phyloP scores from a whole-genome alignment of 2,113 vertebrate genomes.

The Anseranas semipalmata region DNA sequence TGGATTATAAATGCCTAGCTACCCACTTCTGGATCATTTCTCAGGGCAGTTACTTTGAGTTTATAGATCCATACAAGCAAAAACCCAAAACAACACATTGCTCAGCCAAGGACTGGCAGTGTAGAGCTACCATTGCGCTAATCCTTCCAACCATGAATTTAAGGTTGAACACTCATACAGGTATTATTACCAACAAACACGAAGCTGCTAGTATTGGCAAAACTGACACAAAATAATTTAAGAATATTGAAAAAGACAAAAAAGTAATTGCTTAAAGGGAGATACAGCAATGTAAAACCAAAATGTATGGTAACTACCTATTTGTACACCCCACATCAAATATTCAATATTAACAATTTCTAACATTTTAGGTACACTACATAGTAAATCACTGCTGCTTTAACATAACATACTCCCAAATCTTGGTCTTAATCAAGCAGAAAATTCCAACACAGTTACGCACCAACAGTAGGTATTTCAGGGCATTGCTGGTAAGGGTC shows the following conservation, averaged over 20 bases:
- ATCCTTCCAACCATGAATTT: neutral
- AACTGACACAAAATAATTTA: conserved; percentile 70
- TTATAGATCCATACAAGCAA: neutral
- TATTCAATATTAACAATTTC: conserved; percentile 53
- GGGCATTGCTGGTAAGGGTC: conserved; percentile 11
- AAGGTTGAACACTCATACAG: neutral
- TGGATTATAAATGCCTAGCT: conserved; percentile 39
- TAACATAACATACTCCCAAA: conserved; percentile 47
- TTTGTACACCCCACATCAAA: conserved; percentile 27
- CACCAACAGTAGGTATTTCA: conserved; percentile 48
- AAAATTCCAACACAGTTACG: conserved; percentile 45
- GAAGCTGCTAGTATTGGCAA: conserved; percentile 52
- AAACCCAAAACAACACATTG: neutral
- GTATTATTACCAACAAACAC: conserved; percentile 3
- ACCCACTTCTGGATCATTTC: conserved; percentile 25
- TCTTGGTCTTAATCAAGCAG: conserved; percentile 23
- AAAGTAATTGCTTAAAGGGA: conserved; percentile 26
- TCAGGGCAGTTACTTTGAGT: conserved; percentile 35
- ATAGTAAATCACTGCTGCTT: conserved; percentile 61
- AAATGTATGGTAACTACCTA: neutral
- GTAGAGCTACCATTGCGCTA: neutral
- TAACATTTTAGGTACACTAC: conserved; percentile 59
- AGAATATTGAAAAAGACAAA: conserved; percentile 35
- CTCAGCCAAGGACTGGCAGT: neutral
- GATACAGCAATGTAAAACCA: conserved; percentile 40